These are phyloP conservation scores for Platichthys stellatus DNA, from an alignment of 2,113 vertebrate species.

Conservation along the genomic window DNA sequence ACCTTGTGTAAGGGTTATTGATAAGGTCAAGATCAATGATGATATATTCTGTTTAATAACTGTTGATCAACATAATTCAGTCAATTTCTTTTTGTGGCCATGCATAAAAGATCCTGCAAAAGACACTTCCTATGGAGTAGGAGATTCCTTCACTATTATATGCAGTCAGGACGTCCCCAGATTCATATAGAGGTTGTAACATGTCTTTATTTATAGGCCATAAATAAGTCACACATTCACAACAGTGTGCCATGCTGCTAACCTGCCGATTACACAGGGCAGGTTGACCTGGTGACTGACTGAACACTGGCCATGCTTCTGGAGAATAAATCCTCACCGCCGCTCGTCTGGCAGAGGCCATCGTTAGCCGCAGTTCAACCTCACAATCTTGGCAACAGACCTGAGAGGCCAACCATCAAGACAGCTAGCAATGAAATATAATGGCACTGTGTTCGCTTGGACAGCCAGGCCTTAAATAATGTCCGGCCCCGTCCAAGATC, in stretches of 20 bases:
- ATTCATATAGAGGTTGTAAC: conserved; percentile 14
- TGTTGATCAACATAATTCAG: background rate
- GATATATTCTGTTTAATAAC: background rate
- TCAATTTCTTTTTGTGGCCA: background rate
- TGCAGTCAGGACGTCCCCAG: conserved; percentile 8
- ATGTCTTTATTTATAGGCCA: conserved; percentile 27
- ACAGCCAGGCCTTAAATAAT: conserved; percentile 65
- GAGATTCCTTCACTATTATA: conserved; percentile 10
- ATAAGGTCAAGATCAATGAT: background rate
- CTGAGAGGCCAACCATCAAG: conserved; percentile 41
- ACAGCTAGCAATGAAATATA: conserved; percentile 41
- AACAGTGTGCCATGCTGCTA: conserved; percentile 30
- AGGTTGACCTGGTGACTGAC: conserved; percentile 38
- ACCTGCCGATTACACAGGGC: conserved; percentile 16
- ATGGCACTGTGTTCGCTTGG: conserved; percentile 54
- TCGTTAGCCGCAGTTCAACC: conserved; percentile 13
- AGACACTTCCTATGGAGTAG: background rate
- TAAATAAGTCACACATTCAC: conserved; percentile 25
- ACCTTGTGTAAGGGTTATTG: background rate
- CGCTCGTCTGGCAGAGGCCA: conserved; percentile 13
- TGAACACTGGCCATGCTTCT: conserved; percentile 36
- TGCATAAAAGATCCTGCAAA: background rate
- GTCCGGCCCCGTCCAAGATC: conserved; percentile 60
- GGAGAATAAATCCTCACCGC: conserved; percentile 6
- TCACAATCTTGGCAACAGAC: conserved; percentile 40